Evolutionary conservation across 2,888 invertebrate genomes (phyloP).

Genomic region (Horisme vitalbata): DNA sequence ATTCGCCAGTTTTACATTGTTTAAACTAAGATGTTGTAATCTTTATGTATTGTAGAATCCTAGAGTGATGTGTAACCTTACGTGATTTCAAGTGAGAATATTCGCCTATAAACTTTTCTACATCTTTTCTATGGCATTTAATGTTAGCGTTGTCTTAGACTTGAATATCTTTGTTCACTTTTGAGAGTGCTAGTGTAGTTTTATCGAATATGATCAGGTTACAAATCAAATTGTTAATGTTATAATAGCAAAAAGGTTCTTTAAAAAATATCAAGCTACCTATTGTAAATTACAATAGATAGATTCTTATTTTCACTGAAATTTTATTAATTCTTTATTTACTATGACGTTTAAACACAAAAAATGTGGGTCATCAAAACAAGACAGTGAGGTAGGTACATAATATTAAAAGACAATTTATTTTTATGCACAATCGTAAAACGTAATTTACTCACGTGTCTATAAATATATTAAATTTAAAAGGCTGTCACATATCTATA

Average conservation of each 20-base stretch:
- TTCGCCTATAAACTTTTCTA: slow-evolving; percentile 74
- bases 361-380: no score
- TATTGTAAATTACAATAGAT: no score
- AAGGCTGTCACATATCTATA: slow-evolving; percentile 53
- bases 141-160: slow-evolving; percentile 68
- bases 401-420: no score
- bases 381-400: no score
- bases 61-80: slow-evolving; percentile 56
- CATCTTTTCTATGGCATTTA: slow-evolving; percentile 79
- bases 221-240: no score
- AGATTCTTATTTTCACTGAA: no score
- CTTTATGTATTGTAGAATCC: slow-evolving; percentile 24
- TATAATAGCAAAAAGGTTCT: no score
- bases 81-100: slow-evolving; percentile 80
- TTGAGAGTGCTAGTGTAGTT: slow-evolving; percentile 10
- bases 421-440: slow-evolving; percentile 1
- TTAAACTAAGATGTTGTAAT: slow-evolving; percentile 1
- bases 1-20: background rate
- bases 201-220: no score
- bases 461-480: background rate
- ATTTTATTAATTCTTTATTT: no score
- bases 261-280: no score
- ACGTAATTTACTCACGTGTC: background rate
- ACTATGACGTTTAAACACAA: no score
- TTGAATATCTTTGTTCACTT: slow-evolving; percentile 21